Base-by-base conservation (phyloP, 2,113 vertebrate genomes). In the Symphodus melops region DNA sequence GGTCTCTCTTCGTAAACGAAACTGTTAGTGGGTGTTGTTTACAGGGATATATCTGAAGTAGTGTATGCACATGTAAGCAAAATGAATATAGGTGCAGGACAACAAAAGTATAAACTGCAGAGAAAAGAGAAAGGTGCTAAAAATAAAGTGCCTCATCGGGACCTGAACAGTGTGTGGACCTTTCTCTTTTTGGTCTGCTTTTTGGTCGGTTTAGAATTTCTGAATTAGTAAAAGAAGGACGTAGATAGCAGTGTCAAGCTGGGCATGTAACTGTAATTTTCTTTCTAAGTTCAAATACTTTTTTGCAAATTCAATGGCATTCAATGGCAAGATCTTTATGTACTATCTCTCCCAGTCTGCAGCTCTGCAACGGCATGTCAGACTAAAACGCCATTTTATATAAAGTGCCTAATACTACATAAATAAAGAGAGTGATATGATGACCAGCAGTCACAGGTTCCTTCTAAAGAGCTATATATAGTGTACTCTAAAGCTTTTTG, bases 151-250 rank as follows among this genome's bases (percentile, higher is more conserved):
- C 4, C 28, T 33, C 28, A 33, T 33, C 6, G 28, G 28, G 28
- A 33, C 4, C 28, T 33, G 28, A 33, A 33, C 28, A 5, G 28
- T 33, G 28, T 33, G 28, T 5, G 3, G 28, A 33, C 28, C 28
- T 33, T 33, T 33, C 28, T 33, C 28, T 33, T 33, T 33, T 33
- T n/a, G n/a, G n/a, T n/a, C n/a, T n/a, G n/a, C n/a, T 33, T 33
- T 33, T 5, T 33, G 28, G n/a, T n/a, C 28, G 6, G 28, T 33
- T 33, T 33, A 33, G 5, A 64, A 80, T 69, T 65, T 0, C 44
- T 83, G 23, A 74, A 56, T 73, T 64, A 68, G 20, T 63, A 36
- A 72, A 4, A 73, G 68, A n/a, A 52, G 52, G 1, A 64, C 55
- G 57, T 51, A 55, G 49, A 56, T 59, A 25, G 51, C 16, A 9